These are phyloP conservation scores for Drosophila elegans DNA, from an alignment of 1,140 invertebrate species.

Conservation along the genomic window DNA sequence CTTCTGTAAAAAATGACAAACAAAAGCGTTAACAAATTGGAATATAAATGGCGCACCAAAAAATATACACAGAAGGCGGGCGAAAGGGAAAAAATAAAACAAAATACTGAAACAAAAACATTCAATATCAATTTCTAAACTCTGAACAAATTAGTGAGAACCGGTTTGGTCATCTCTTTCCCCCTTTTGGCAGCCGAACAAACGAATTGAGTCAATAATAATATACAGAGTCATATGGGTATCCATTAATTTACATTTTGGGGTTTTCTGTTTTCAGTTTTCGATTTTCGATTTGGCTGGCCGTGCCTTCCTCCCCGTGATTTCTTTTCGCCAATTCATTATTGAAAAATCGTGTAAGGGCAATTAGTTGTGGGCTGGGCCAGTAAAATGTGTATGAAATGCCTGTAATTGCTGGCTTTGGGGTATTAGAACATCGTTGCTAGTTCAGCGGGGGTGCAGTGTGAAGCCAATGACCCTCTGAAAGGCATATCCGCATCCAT, in stretches of 20 bases:
- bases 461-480: slow-evolving; percentile 31
- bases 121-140: slow-evolving; percentile 51
- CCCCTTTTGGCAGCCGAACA: slow-evolving; percentile 17
- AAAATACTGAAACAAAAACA: slow-evolving; percentile 24
- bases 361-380: slow-evolving; percentile 51
- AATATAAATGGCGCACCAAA: slow-evolving; percentile 70
- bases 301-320: slow-evolving; percentile 9
- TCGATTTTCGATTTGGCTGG: slow-evolving; percentile 39
- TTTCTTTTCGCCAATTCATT: slow-evolving; percentile 61
- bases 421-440: slow-evolving; percentile 4
- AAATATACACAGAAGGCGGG: slow-evolving; percentile 27
- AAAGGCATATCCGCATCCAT: neutral
- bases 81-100: slow-evolving; percentile 13
- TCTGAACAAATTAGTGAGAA: slow-evolving; percentile 54
- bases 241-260: slow-evolving; percentile 80
- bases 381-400: slow-evolving; percentile 36
- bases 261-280: slow-evolving; percentile 50
- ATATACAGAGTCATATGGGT: slow-evolving; percentile 52
- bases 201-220: slow-evolving; percentile 29
- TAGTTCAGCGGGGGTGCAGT: neutral
- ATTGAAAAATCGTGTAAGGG: slow-evolving; percentile 72
- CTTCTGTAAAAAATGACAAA: slow-evolving; percentile 32
- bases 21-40: slow-evolving; percentile 47
- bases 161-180: slow-evolving; percentile 55
- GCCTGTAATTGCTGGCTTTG: slow-evolving; percentile 42